These are phyloP conservation scores for Phengaris arion DNA, from an alignment of 2,888 invertebrate genomes.

Conservation along the genomic window DNA sequence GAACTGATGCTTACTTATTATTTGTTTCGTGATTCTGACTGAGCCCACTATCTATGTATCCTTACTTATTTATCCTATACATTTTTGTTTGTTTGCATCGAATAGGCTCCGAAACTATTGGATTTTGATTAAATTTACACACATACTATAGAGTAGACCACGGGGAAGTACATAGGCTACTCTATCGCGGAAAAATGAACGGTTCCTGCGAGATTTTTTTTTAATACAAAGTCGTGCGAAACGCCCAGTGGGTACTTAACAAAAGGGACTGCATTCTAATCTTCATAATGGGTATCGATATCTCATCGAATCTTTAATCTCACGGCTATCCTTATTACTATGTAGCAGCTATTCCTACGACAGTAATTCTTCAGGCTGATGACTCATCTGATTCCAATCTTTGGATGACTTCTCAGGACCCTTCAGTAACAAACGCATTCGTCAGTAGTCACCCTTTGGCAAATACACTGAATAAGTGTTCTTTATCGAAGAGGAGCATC, in stretches of 20 bases:
- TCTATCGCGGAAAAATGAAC: too few species aligned
- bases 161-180: too few species aligned
- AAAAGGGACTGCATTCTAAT: not conserved
- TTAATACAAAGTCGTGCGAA: too few species aligned
- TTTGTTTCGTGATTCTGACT: too few species aligned
- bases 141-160: too few species aligned
- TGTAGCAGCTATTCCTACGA: not conserved
- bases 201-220: too few species aligned
- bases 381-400: constrained; percentile 10
- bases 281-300: not conserved
- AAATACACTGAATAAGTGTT: not conserved
- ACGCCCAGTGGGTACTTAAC: not conserved
- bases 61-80: too few species aligned
- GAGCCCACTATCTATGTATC: too few species aligned
- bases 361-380: not conserved
- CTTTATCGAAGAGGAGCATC: not conserved
- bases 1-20: too few species aligned
- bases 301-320: not conserved
- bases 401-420: not conserved
- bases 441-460: not conserved
- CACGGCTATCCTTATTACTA: not conserved
- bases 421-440: not conserved
- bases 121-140: too few species aligned
- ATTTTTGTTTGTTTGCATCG: too few species aligned
- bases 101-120: too few species aligned